A percentile compares a stretch with the other conserved stretches of the same genome.
These are phyloP conservation scores for Drosophila nigromelanica DNA, from an alignment of 1,140 invertebrate genomes.

Conservation along the genomic window DNA sequence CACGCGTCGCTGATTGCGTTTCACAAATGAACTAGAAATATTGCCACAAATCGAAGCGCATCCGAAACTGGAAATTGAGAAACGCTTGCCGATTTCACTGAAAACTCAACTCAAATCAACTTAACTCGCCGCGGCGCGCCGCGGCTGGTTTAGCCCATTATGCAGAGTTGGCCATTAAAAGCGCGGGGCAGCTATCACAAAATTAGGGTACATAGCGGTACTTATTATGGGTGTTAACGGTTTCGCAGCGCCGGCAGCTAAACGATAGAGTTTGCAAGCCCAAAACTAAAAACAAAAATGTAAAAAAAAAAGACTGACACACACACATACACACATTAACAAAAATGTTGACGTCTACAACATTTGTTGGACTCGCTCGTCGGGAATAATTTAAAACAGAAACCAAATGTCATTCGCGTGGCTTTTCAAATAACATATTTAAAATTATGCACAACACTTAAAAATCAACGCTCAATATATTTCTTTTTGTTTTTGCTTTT, in stretches of 20 bases:
- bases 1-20: slow-evolving; percentile 64
- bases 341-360: slow-evolving; percentile 62
- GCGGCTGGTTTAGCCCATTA: slow-evolving; percentile 39
- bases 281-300: slow-evolving; percentile 20
- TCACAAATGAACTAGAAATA: slow-evolving; percentile 78
- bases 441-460: slow-evolving; percentile 82
- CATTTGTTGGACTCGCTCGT: slow-evolving; percentile 33
- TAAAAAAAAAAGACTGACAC: slow-evolving; percentile 10
- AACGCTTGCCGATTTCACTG: slow-evolving; percentile 69
- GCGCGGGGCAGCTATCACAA: slow-evolving; percentile 51
- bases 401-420: slow-evolving; percentile 66
- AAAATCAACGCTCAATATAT: slow-evolving; percentile 65
- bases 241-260: slow-evolving; percentile 57
- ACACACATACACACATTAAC: slow-evolving; percentile 10
- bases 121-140: too few relatives aligned
- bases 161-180: slow-evolving; percentile 73
- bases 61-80: slow-evolving; percentile 67
- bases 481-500: not conserved
- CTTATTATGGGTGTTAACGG: slow-evolving; percentile 81
- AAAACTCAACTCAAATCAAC: slow-evolving; percentile 20
- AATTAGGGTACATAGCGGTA: slow-evolving; percentile 82
- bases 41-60: slow-evolving; percentile 54
- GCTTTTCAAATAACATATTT: slow-evolving; percentile 59
- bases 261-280: slow-evolving; percentile 50
- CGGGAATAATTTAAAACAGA: slow-evolving; percentile 72